A percentile compares a stretch with the other conserved stretches of the same genome.
phyloP scores from a whole-genome alignment of 2,113 vertebrate species.

The Ginglymostoma cirratum region DNA sequence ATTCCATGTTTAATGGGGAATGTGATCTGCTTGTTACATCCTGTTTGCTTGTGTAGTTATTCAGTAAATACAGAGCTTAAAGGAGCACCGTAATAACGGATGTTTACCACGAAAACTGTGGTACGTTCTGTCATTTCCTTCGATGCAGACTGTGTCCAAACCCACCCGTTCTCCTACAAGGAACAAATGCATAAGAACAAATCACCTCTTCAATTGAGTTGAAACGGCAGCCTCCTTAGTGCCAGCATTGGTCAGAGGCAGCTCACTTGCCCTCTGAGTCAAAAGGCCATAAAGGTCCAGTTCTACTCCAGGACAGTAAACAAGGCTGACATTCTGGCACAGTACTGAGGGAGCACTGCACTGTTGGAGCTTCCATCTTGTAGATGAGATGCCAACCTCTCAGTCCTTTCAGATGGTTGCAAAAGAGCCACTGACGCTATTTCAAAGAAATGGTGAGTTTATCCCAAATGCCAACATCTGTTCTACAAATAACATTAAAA shows the following conservation, averaged over 20 bases:
- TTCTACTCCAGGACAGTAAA: not conserved
- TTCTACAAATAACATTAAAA: not conserved
- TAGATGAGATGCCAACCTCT: not conserved
- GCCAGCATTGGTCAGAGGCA: not conserved
- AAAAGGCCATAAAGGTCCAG: not conserved
- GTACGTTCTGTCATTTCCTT: not conserved
- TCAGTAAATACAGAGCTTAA: constrained; percentile 24
- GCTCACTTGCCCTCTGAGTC: not conserved
- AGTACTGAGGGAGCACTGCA: not conserved
- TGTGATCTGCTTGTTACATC: constrained; percentile 33
- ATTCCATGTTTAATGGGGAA: constrained; percentile 33
- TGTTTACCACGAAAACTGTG: not conserved
- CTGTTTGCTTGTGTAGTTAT: constrained; percentile 22
- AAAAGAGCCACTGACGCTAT: not conserved
- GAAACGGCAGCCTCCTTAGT: not conserved
- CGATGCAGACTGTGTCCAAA: not conserved
- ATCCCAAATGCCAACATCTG: not conserved
- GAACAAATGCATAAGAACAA: not conserved
- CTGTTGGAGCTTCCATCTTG: not conserved
- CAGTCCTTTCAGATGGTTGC: no score
- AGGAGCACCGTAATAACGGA: not conserved
- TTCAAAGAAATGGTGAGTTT: not conserved
- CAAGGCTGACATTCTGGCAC: not conserved
- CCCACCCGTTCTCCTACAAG: not conserved
- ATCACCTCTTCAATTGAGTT: not conserved